Evolutionary conservation across 1,140 invertebrate species (phyloP), one percentile per base, ranked within the genome.

Genomic region (Epicauta chinensis): DNA sequence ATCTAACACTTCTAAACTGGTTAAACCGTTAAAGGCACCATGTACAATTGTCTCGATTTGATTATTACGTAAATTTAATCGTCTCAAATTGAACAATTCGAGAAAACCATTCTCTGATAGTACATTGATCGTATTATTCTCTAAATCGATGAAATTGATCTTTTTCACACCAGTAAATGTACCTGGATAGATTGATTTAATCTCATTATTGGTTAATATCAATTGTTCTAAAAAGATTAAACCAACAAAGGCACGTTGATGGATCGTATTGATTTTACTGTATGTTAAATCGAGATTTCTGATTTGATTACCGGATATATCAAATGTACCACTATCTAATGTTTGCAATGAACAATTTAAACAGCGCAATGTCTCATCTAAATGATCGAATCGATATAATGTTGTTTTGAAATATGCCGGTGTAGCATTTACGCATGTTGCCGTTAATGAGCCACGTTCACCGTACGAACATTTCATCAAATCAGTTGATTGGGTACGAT

Each of bases 51-150:
- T 75, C 29, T 62, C 70, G 1, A 84, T 72, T 9, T 76, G 66
- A 62, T 86, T 87, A 2, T 71, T 53, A 0, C 80, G 81, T 1
- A 87, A 59, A 58, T 82, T 77, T 0, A 87, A 60, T 9, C 55
- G 57, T 6, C 67, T 69, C 4, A 86, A 53, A 45, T 66, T 60
- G 1, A 17, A 15, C 11, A 71, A 38, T 55, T 69, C 69, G 13
- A 58, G 39, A 54, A 71, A 69, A 6, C 62, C 64, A 12, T 56
- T 45, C 2, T 61, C 53, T 0, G 52, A 38, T 9, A 71, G 53
- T 15, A 62, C 58, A 14, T 16, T 55, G 7, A 71, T 62, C 13
- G 56, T 16, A 52, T 71, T 71, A 29, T 64, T 53, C 2, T 46
- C 35, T 14, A 71, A 14, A 46, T 66, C 45, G 1, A 71, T 50